Evolutionary conservation across 2,797 vertebrate genomes (phyloP), one percentile per base, ranked within the genome.

Genomic region (Carduelis carduelis): DNA sequence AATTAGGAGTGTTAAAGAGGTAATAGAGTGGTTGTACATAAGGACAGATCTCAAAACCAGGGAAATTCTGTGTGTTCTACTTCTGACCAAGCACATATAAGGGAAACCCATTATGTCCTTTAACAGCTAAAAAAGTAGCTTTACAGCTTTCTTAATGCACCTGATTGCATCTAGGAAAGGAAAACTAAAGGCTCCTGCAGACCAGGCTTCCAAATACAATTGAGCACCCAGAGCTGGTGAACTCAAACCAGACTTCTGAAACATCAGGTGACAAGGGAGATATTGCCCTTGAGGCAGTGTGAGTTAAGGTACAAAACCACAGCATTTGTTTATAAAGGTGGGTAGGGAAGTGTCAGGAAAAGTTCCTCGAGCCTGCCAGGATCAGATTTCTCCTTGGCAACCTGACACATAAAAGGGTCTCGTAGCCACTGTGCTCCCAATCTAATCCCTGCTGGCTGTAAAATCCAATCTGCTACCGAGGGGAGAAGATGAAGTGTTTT

Each of bases 401-500:
- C 55, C 61, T 75, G 71, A 65, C 14, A n/a, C 50, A 55, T 30
- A 57, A 85, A 87, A 46, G 82, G 83, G 59, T 69, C 79, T 81
- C 1, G 0, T 28, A 84, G 82, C 60, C 71, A 52, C 3, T 50
- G 53, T 81, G 52, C 49, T 78, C 79, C 75, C 65, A 75, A n/a
- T 22, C 39, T 63, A 82, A 93, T 92, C 91, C 92, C 68, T 39
- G 28, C 39, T 37, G 71, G 83, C 84, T 56, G 18, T 87, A 87
- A 91, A 95, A 89, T 65, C 22, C 71, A 70, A 76, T 59, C 93
- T 90, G 82, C 89, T 92, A 83, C 83, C 32, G 24, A 93, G 69
- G 46, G 87, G 88, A 72, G 86, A 87, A 95, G 94, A 97, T 76
- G 44, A 93, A 97, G 88, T 78, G 75, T 74, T 95, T 88, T 95